These are phyloP conservation scores for Megalurothrips usitatus DNA, from an alignment of 2,888 invertebrate species.

Conservation along the genomic window DNA sequence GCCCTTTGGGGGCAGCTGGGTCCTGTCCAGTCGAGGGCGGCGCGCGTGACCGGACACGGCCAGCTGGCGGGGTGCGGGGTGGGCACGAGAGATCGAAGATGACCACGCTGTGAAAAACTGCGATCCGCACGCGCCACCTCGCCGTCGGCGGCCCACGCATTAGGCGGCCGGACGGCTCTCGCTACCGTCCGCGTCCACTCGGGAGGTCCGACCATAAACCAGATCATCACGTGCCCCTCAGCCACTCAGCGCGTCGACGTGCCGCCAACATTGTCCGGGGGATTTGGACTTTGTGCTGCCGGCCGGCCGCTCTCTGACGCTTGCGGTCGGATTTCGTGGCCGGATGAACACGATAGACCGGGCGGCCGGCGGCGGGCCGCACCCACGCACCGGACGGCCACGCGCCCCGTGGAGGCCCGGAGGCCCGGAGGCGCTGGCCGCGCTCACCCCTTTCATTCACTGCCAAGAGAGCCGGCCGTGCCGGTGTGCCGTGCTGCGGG, in stretches of 20 bases:
- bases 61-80: not conserved
- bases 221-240: no score
- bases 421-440: no score
- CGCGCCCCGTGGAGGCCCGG: not conserved
- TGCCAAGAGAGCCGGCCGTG: no score
- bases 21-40: not conserved
- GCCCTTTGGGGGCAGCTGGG: not conserved
- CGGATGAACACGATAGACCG: no score
- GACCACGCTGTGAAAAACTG: no score
- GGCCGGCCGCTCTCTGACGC: not conserved
- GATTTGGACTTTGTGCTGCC: not conserved
- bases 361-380: not conserved
- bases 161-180: no score
- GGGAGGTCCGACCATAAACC: no score
- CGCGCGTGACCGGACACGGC: not conserved
- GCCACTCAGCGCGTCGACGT: not conserved
- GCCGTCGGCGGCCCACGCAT: no score
- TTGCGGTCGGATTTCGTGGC: not conserved
- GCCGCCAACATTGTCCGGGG: constrained; percentile 1
- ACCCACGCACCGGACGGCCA: not conserved
- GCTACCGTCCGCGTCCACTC: no score
- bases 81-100: not conserved
- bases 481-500: no score
- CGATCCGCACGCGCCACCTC: no score
- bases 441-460: no score